These are phyloP conservation scores for Patiria pectinifera DNA, from an alignment of 53 echinoderm and acorn worm genomes.

Conservation along the genomic window DNA sequence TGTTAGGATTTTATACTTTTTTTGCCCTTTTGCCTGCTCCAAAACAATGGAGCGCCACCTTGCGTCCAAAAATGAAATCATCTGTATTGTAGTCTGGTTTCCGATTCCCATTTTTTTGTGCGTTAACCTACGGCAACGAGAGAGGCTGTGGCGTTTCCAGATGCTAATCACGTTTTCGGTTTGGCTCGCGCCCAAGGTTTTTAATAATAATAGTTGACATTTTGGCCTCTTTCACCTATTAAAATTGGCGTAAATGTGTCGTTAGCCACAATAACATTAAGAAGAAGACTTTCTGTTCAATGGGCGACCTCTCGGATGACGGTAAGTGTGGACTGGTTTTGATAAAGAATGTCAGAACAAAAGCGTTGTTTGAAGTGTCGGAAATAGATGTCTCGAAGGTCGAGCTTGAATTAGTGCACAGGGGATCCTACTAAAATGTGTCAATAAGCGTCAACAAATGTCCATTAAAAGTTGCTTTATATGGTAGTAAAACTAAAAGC, in stretches of 20 bases:
- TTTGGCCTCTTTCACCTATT: not conserved
- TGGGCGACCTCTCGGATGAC: constrained; percentile 38
- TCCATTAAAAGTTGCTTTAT: no score
- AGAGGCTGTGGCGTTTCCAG: not conserved
- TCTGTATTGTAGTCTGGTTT: not conserved
- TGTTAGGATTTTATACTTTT: no score
- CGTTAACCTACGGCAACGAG: not conserved
- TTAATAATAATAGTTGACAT: not conserved
- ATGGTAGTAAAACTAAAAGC: no score
- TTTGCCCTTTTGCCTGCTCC: not conserved
- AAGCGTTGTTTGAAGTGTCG: not conserved
- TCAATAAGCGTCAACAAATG: no score
- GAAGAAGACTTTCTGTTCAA: not conserved
- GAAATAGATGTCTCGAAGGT: constrained; percentile 13
- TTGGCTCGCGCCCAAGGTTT: not conserved
- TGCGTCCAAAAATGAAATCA: not conserved
- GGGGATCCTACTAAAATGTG: no score
- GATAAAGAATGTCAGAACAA: not conserved
- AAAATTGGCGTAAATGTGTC: not conserved
- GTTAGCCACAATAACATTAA: not conserved
- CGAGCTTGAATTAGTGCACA: no score
- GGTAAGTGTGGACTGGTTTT: constrained; percentile 6
- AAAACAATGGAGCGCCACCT: constrained; percentile 22
- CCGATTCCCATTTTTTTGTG: not conserved
- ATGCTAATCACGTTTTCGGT: not conserved